Evolutionary conservation across 2,888 invertebrate species (phyloP).

Genomic region (Drosophila stalkeri): DNA sequence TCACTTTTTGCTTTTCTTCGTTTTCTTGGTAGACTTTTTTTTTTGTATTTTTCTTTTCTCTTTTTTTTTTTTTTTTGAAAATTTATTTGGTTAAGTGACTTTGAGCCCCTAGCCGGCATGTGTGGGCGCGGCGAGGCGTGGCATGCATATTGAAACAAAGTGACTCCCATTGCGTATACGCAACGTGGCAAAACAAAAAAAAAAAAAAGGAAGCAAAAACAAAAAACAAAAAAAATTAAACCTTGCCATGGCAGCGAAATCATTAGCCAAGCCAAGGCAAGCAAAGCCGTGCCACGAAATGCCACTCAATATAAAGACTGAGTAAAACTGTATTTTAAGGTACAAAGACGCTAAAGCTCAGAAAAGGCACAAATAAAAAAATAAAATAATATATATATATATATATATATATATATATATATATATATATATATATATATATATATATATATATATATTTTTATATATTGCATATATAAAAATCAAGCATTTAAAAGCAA

Average conservation of each 20-base stretch:
- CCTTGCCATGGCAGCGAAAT: slow-evolving; percentile 44
- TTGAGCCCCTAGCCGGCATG: slow-evolving; percentile 43
- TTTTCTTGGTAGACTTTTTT: slow-evolving; percentile 4
- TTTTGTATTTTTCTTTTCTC: not conserved
- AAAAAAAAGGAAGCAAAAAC: too few species aligned
- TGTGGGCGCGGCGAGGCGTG: slow-evolving; percentile 35
- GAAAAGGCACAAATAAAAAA: too few species aligned
- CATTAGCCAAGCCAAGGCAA: slow-evolving; percentile 57
- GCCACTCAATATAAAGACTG: slow-evolving; percentile 37
- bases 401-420: not conserved
- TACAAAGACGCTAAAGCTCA: slow-evolving; percentile 29
- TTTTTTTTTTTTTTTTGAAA: slow-evolving; percentile 40
- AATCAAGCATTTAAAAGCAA: too few species aligned
- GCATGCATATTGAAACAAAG: slow-evolving; percentile 78
- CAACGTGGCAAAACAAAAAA: slow-evolving; percentile 28
- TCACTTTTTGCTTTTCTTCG: slow-evolving; percentile 17
- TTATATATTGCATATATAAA: not conserved
- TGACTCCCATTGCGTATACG: slow-evolving; percentile 69
- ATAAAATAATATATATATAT: slow-evolving; percentile 24
- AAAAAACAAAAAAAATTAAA: not conserved
- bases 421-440: not conserved
- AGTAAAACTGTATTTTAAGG: slow-evolving; percentile 23
- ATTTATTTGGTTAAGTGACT: slow-evolving; percentile 80
- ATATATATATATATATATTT: not conserved
- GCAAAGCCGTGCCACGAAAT: not conserved